Conservation (phyloP, 2,797 vertebrate species). For the Margarornis squamiger region DNA sequence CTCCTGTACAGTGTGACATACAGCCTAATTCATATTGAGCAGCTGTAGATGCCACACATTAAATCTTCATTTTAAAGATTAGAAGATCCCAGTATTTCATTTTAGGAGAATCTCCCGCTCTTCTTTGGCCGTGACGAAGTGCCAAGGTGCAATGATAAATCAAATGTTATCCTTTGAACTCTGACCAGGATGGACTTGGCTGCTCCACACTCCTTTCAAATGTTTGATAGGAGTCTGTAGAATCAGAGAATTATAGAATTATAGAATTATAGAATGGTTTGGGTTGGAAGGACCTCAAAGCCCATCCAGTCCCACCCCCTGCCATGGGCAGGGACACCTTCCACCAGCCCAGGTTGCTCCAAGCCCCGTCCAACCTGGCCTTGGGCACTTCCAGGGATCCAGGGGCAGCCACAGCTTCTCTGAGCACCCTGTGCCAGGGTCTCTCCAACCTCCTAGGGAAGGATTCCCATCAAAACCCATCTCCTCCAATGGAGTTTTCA, state of each 20-base stretch:
- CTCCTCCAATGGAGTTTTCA: neutral
- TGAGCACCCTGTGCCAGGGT: neutral
- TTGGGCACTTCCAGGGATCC: neutral
- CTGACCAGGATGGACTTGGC: neutral
- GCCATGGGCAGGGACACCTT: neutral
- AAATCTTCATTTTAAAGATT: neutral
- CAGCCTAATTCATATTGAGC: neutral
- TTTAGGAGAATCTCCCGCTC: neutral
- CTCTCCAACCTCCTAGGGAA: accelerated
- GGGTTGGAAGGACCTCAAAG: neutral
- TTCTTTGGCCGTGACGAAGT: neutral
- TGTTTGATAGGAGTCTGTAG: neutral
- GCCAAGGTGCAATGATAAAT: neutral
- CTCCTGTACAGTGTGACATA: neutral
- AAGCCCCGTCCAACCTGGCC: neutral
- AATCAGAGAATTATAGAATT: neutral
- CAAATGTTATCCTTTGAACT: neutral
- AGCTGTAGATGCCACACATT: neutral
- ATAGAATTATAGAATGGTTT: neutral
- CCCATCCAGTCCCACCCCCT: neutral
- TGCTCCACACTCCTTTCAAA: neutral
- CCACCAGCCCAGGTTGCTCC: neutral
- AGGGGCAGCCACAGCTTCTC: neutral
- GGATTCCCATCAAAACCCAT: accelerated
- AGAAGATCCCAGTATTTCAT: neutral